Evolutionary conservation across 1,140 invertebrate genomes (phyloP).

Genomic region (Acromyrmex charruanus): DNA sequence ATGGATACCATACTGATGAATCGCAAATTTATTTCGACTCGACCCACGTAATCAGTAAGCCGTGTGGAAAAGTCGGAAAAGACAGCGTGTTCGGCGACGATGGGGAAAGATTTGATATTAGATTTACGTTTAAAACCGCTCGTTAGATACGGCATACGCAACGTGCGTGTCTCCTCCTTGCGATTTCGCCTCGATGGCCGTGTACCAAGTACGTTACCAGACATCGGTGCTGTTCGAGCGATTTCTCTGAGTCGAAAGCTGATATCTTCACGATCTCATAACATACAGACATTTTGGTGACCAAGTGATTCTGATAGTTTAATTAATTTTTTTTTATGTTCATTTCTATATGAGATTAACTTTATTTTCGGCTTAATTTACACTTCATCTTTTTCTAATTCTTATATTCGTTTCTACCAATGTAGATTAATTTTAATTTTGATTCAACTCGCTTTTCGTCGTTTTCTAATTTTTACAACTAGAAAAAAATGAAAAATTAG

Average conservation of each 20-base stretch:
- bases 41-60: constrained; percentile 46
- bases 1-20: neutral
- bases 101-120: constrained; percentile 72
- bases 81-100: constrained; percentile 1
- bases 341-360: too few species aligned
- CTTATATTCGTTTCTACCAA: too few species aligned
- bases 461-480: too few species aligned
- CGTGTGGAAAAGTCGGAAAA: constrained; percentile 65
- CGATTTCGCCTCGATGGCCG: constrained; percentile 64
- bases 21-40: constrained; percentile 45
- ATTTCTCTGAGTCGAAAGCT: constrained; percentile 32
- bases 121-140: constrained; percentile 67
- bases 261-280: neutral
- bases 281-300: neutral
- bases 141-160: constrained; percentile 75
- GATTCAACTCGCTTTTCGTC: too few species aligned
- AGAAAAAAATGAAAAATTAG: too few species aligned
- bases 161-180: constrained; percentile 71
- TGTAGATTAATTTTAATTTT: too few species aligned
- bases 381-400: too few species aligned
- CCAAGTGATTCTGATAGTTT: too few species aligned
- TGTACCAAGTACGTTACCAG: neutral
- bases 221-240: constrained; percentile 38
- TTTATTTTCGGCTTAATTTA: too few species aligned
- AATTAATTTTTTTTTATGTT: too few species aligned